These are phyloP conservation scores for Crambe crambe DNA, from an alignment of 37 sponge, comb jelly and placozoan species.

Conservation along the genomic window DNA sequence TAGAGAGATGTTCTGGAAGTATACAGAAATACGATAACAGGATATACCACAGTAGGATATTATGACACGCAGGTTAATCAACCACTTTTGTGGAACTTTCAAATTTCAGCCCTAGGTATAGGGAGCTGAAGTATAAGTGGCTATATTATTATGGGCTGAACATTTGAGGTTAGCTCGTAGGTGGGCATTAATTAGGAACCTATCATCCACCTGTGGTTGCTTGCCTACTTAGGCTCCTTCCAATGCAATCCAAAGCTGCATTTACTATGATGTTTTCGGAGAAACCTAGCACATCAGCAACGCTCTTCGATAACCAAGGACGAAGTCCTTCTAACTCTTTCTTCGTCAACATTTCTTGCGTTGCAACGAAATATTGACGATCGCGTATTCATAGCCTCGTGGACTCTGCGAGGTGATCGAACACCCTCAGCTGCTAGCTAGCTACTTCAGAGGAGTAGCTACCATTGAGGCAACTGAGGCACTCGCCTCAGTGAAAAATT, in stretches of 20 bases:
- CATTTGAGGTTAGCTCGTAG: not conserved
- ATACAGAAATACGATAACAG: not conserved
- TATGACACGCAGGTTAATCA: no score
- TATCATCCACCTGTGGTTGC: slow-evolving; percentile 51
- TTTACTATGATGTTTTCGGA: slow-evolving; percentile 36
- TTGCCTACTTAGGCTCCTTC: slow-evolving; percentile 56
- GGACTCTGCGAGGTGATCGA: no score
- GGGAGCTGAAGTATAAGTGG: not conserved
- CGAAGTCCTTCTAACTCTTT: slow-evolving; percentile 69
- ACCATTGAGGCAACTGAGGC: no score
- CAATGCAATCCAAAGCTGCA: slow-evolving; percentile 61
- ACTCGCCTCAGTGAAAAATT: no score
- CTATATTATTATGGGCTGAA: not conserved
- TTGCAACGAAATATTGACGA: not conserved
- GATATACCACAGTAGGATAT: no score
- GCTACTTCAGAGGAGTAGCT: no score
- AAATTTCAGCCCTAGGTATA: no score
- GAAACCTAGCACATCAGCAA: slow-evolving; percentile 52
- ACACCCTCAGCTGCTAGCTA: no score
- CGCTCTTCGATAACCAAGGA: slow-evolving; percentile 60
- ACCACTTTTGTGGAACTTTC: no score
- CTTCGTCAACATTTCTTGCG: slow-evolving; percentile 43
- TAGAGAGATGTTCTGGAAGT: slow-evolving; percentile 44
- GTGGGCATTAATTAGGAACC: slow-evolving; percentile 25
- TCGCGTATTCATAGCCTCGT: no score